phyloP scores from a whole-genome alignment of 1,140 invertebrate species.

The Neotoxoptera formosana region DNA sequence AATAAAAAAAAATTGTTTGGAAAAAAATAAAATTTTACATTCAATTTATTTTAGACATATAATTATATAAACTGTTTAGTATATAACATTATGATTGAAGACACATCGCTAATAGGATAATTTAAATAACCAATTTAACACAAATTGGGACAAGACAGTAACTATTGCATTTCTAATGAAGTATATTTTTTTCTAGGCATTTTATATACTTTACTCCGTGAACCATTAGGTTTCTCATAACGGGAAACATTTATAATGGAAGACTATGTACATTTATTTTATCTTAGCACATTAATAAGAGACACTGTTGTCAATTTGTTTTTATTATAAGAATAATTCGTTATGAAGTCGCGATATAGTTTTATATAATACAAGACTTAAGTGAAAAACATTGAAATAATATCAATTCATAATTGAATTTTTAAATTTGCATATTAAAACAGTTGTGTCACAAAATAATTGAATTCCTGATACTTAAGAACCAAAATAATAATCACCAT shows the following conservation, averaged over 20 bases:
- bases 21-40: background rate
- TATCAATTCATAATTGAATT: background rate
- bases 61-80: background rate
- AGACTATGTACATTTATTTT: background rate
- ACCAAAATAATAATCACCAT: background rate
- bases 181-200: background rate
- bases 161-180: conserved; percentile 26
- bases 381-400: background rate
- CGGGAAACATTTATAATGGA: conserved; percentile 17
- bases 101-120: background rate
- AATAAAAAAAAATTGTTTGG: background rate
- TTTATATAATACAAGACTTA: background rate
- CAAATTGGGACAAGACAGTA: conserved; percentile 23
- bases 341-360: background rate
- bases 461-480: background rate
- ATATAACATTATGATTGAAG: conserved; percentile 9
- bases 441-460: background rate
- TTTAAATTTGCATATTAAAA: background rate
- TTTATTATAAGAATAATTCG: background rate
- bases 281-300: background rate
- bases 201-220: background rate
- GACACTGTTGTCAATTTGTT: background rate
- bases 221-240: background rate
- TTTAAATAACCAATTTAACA: conserved; percentile 49
- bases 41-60: background rate